phyloP scores from a whole-genome alignment of 2,888 invertebrate species.

The Plebejus argus region DNA sequence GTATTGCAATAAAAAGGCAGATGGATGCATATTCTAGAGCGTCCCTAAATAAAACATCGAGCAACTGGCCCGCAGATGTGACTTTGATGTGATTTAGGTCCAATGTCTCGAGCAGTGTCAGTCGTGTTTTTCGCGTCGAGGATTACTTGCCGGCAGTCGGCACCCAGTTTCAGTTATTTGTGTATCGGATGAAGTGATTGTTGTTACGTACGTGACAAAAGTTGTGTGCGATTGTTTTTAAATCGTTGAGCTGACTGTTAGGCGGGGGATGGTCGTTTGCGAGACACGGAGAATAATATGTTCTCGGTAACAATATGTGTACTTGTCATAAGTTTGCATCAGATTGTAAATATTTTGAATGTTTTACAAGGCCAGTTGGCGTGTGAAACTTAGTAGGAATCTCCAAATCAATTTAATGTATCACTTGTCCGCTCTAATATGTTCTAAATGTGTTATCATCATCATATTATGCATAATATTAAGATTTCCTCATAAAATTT shows the following conservation, averaged over 20 bases:
- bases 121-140: constrained; percentile 52
- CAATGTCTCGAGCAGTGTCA: constrained; percentile 46
- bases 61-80: constrained; percentile 55
- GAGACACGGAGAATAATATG: constrained; percentile 52
- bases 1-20: constrained; percentile 67
- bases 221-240: constrained; percentile 46
- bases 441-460: constrained; percentile 21
- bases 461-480: not conserved
- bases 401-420: constrained; percentile 23
- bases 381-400: constrained; percentile 31
- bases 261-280: constrained; percentile 43
- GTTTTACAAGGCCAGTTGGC: constrained; percentile 37
- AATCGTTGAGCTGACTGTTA: constrained; percentile 42
- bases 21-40: constrained; percentile 64
- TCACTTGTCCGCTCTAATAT: not conserved
- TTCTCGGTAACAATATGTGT: constrained; percentile 68
- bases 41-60: constrained; percentile 59
- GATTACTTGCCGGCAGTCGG: constrained; percentile 70
- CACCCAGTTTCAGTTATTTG: constrained; percentile 57
- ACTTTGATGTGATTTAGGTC: constrained; percentile 49
- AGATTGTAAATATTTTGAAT: constrained; percentile 56
- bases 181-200: constrained; percentile 54
- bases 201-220: constrained; percentile 53
- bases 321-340: constrained; percentile 49
- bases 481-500: not conserved